Percentiles rank a stretch among this genome's conserved stretches.
phyloP scores from a whole-genome alignment of 2,797 vertebrate genomes.

The Cossypha dichroa region DNA sequence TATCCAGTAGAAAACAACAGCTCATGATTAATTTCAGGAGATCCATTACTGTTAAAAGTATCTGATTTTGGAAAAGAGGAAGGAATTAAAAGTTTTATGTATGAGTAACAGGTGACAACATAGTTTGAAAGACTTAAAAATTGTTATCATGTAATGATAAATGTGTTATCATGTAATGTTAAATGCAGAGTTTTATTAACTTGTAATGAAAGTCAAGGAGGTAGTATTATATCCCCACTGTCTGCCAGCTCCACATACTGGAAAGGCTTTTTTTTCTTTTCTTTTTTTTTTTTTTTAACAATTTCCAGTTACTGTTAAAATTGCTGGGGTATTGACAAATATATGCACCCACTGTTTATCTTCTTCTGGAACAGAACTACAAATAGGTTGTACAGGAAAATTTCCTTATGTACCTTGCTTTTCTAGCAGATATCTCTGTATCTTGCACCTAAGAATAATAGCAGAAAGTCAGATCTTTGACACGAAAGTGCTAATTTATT shows the following conservation, averaged over 20 bases:
- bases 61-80: not conserved
- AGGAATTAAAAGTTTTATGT: not conserved
- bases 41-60: not conserved
- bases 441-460: not conserved
- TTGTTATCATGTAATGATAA: not conserved
- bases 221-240: not conserved
- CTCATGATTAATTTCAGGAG: not conserved
- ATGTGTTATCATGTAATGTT: not conserved
- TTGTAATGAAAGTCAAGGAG: not conserved
- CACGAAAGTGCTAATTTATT: slow-evolving; percentile 26
- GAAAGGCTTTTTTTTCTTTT: not conserved
- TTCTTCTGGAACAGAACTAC: not conserved
- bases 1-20: not conserved
- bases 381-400: not conserved
- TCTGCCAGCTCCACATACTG: not conserved
- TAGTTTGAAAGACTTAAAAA: not conserved
- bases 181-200: not conserved
- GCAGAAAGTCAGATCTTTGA: not conserved
- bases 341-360: not conserved
- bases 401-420: not conserved
- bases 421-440: not conserved
- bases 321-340: not conserved
- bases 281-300: not conserved
- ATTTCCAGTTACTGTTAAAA: not conserved
- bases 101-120: not conserved